phyloP scores from a whole-genome alignment of 2,113 vertebrate genomes.

The Thermophis baileyi region DNA sequence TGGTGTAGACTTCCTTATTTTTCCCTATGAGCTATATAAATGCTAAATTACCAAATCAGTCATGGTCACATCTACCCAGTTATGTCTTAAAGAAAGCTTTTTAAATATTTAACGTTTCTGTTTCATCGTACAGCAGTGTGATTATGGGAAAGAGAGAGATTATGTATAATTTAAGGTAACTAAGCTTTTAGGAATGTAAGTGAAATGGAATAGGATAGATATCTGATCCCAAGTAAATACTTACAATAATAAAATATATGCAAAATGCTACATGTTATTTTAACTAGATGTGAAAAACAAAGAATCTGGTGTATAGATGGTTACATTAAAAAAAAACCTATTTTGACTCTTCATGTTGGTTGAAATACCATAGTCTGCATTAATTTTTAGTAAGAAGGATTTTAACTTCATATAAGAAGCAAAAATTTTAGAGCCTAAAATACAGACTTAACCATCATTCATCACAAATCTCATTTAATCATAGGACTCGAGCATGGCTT shows the following conservation, averaged over 20 bases:
- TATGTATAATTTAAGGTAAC: not conserved
- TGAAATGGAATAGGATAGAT: not conserved
- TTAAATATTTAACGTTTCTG: not conserved
- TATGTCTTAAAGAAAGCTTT: not conserved
- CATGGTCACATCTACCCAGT: not conserved
- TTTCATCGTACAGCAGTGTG: not conserved
- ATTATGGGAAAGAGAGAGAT: not conserved
- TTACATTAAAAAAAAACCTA: not conserved
- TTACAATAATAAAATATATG: not conserved
- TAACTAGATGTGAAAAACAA: not conserved
- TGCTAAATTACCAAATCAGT: not conserved
- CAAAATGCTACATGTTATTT: not conserved
- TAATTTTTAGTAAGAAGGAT: not conserved
- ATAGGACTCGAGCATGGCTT: not conserved
- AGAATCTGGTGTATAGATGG: not conserved
- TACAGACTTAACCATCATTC: not conserved
- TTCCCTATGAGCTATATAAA: not conserved
- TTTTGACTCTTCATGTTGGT: not conserved
- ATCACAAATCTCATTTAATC: not conserved
- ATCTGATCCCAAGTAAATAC: not conserved
- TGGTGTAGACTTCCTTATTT: not conserved
- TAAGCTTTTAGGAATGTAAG: not conserved
- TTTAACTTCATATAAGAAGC: not conserved
- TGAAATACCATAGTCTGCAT: not conserved
- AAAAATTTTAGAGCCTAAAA: not conserved